Conservation (phyloP, 2,888 invertebrate genomes). For the Melikaiella ostensackeni region DNA sequence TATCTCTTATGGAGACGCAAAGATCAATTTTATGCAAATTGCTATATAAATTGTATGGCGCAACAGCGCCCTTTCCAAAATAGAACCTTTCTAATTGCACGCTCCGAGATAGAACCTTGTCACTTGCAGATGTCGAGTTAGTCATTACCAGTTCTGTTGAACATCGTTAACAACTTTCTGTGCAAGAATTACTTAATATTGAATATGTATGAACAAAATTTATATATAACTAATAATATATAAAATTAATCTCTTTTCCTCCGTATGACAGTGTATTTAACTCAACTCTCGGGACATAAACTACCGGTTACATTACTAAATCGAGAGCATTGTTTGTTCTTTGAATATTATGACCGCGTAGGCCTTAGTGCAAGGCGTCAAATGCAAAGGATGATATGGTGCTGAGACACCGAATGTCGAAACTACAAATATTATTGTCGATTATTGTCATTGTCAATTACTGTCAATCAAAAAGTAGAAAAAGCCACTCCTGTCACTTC, state of each 20-base stretch:
- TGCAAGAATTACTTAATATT: too few relatives aligned
- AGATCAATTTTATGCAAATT: too few relatives aligned
- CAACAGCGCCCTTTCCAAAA: too few relatives aligned
- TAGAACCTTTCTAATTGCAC: too few relatives aligned
- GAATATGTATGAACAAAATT: too few relatives aligned
- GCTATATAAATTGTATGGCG: too few relatives aligned
- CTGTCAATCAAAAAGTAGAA: not conserved
- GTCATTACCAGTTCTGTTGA: too few relatives aligned
- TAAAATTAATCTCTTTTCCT: slow-evolving; percentile 1
- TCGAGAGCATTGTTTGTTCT: slow-evolving; percentile 58
- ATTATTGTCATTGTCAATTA: slow-evolving; percentile 6
- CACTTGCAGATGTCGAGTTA: too few relatives aligned
- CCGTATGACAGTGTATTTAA: not conserved
- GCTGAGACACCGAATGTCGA: slow-evolving; percentile 53
- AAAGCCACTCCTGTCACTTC: slow-evolving; percentile 11
- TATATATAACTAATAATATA: not conserved
- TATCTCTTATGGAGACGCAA: too few relatives aligned
- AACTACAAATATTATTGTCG: slow-evolving; percentile 43
- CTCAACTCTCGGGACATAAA: slow-evolving; percentile 4
- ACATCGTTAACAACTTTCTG: too few relatives aligned
- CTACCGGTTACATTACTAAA: slow-evolving; percentile 56
- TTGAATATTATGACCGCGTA: slow-evolving; percentile 58
- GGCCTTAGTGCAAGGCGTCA: slow-evolving; percentile 55
- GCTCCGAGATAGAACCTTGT: too few relatives aligned
- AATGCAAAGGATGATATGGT: slow-evolving; percentile 57